phyloP scores from a whole-genome alignment of 2,797 vertebrate genomes.

The Gymnoscopelus braueri region DNA sequence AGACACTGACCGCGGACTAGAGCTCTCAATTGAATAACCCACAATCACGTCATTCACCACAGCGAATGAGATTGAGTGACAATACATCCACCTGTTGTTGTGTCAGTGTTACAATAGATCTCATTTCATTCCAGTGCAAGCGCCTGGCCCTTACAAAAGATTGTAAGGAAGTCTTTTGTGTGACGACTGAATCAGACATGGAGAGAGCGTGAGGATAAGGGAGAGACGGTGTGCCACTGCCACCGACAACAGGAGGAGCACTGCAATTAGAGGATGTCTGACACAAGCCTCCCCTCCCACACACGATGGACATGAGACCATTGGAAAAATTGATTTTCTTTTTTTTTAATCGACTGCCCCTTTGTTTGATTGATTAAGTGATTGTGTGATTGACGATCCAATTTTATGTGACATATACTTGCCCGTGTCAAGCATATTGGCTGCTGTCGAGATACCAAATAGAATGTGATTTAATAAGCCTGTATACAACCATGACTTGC shows the following conservation, averaged over 20 bases:
- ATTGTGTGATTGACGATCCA: neutral
- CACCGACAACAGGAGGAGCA: neutral
- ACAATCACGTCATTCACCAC: slow-evolving; percentile 9
- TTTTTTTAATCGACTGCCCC: no score
- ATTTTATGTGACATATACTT: neutral
- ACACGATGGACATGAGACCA: neutral
- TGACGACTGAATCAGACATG: neutral
- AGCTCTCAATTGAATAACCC: neutral
- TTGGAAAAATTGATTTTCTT: neutral
- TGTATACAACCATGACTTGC: no score
- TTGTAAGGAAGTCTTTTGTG: neutral
- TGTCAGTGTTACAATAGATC: neutral
- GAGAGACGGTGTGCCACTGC: neutral
- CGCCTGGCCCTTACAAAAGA: neutral
- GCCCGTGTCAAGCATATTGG: neutral
- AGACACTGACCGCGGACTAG: neutral
- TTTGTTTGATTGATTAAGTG: neutral
- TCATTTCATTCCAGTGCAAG: neutral
- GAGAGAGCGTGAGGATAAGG: neutral
- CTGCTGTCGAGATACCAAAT: neutral
- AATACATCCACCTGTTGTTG: neutral
- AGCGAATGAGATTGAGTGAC: neutral
- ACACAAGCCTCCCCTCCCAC: neutral
- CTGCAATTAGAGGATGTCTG: neutral
- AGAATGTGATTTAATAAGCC: no score